phyloP scores from a whole-genome alignment of 2,888 invertebrate species.

The Drosophila ezoana region DNA sequence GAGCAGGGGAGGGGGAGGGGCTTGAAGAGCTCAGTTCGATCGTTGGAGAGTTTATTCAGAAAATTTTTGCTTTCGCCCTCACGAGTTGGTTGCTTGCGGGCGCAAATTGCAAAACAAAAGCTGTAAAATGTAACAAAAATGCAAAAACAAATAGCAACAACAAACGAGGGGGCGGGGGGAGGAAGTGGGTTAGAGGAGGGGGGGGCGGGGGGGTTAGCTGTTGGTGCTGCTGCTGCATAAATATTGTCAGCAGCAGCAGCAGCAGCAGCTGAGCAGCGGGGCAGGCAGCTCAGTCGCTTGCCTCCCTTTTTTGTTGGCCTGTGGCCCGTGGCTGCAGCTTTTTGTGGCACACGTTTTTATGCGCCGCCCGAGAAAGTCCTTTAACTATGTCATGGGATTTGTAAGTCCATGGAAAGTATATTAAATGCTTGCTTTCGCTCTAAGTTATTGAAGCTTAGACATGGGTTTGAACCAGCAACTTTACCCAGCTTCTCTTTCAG shows the following conservation, averaged over 20 bases:
- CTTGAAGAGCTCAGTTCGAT: conserved; percentile 68
- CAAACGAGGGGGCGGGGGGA: not conserved
- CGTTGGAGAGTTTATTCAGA: conserved; percentile 51
- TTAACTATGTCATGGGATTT: no score
- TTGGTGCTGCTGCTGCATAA: conserved; percentile 78
- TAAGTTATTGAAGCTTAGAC: no score
- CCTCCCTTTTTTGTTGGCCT: conserved; percentile 15
- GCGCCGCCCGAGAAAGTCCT: not conserved
- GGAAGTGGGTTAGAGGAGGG: not conserved
- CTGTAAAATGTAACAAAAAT: conserved; percentile 65
- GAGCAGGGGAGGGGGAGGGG: not conserved
- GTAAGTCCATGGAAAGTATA: no score
- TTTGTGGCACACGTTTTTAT: conserved; percentile 54
- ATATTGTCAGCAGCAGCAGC: conserved; percentile 60
- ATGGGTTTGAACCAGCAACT: no score
- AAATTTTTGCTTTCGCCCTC: conserved; percentile 31
- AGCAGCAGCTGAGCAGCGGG: conserved; percentile 7
- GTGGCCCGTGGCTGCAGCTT: conserved; percentile 51
- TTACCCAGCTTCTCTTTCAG: no score
- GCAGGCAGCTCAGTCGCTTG: conserved; percentile 1
- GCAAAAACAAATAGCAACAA: conserved; percentile 66
- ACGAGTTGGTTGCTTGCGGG: conserved; percentile 57
- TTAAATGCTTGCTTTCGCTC: no score
- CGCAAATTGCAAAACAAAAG: conserved; percentile 72
- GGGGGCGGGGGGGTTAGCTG: conserved; percentile 23